Conservation (phyloP, 2,797 vertebrate genomes). For the Toxotes lorentzi region DNA sequence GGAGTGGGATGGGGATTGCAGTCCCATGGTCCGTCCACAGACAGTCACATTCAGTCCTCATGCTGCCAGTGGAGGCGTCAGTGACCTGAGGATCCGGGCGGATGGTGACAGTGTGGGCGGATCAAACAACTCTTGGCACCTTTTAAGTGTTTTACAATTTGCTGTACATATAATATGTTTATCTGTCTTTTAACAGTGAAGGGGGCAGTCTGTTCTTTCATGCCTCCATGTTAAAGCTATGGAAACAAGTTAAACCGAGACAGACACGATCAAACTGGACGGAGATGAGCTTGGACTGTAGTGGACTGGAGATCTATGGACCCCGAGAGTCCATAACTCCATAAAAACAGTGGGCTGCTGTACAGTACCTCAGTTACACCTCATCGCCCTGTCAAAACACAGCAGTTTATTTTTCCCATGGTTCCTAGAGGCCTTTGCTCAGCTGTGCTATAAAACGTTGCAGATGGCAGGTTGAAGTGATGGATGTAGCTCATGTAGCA, state of each 20-base stretch:
- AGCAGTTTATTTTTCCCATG: slow-evolving; percentile 52
- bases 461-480: slow-evolving; percentile 39
- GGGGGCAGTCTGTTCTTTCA: slow-evolving; percentile 7
- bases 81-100: slow-evolving; percentile 20
- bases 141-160: slow-evolving; percentile 58
- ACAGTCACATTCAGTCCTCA: slow-evolving; percentile 43
- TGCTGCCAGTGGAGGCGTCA: slow-evolving; percentile 15
- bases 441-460: slow-evolving; percentile 47
- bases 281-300: neutral
- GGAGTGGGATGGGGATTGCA: slow-evolving; percentile 14
- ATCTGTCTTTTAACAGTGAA: slow-evolving; percentile 48
- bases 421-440: slow-evolving; percentile 62
- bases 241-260: neutral
- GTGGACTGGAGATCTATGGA: slow-evolving; percentile 5
- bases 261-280: neutral
- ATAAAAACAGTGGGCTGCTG: slow-evolving; percentile 27
- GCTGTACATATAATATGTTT: slow-evolving; percentile 61
- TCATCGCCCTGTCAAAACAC: slow-evolving; percentile 44
- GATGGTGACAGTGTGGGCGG: neutral
- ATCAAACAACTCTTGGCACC: slow-evolving; percentile 14
- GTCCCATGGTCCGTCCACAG: slow-evolving; percentile 30
- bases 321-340: neutral
- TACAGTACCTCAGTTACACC: slow-evolving; percentile 51
- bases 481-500: slow-evolving; percentile 57
- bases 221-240: slow-evolving; percentile 34